phyloP scores from a whole-genome alignment of 64 coral and sea anemone genomes.

The Montipora efflorescens region DNA sequence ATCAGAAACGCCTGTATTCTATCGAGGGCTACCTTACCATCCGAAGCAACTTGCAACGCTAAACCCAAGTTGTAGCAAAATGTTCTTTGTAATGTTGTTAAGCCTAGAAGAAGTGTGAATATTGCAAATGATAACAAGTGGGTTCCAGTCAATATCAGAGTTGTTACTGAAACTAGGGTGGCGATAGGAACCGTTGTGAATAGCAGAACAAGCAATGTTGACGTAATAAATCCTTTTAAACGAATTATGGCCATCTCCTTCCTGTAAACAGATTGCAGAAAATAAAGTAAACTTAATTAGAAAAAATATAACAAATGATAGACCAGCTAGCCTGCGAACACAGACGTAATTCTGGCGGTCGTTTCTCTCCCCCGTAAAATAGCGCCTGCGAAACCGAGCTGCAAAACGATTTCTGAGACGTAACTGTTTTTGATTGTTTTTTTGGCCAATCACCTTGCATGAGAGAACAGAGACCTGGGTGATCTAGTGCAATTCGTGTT shows the following conservation, averaged over 20 bases:
- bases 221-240: neutral
- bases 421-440: too few species aligned
- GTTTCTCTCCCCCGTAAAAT: too few species aligned
- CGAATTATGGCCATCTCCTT: conserved; percentile 32
- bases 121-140: conserved; percentile 12
- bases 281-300: too few species aligned
- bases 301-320: too few species aligned
- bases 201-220: neutral
- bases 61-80: conserved; percentile 6
- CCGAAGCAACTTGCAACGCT: neutral
- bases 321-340: too few species aligned
- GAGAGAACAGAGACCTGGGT: too few species aligned
- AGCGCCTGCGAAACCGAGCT: too few species aligned
- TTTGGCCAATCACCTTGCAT: too few species aligned
- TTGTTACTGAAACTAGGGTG: neutral
- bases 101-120: conserved; percentile 32
- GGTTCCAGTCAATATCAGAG: neutral
- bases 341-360: too few species aligned
- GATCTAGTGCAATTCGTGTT: too few species aligned
- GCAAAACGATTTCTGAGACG: too few species aligned
- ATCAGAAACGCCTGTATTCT: conserved; percentile 18
- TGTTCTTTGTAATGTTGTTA: neutral
- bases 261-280: neutral
- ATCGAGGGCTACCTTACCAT: conserved; percentile 23
- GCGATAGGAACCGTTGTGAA: conserved; percentile 6